Evolutionary conservation across 2,797 vertebrate genomes (phyloP), one percentile per base, ranked within the genome.

Genomic region (Sibirionetta formosa): DNA sequence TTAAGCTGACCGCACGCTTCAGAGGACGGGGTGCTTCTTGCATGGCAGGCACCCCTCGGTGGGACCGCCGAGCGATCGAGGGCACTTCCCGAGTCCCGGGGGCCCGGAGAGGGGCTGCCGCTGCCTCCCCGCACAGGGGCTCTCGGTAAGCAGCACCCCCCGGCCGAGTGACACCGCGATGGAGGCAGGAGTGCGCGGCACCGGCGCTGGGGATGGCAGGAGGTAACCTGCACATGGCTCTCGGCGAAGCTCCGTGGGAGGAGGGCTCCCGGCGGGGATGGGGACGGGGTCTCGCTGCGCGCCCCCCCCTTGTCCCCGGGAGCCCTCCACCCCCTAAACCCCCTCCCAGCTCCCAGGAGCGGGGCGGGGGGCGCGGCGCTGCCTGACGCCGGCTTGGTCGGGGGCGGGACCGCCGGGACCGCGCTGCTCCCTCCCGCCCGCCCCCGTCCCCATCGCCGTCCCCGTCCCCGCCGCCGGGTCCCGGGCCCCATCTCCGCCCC

Each of bases 111-210:
- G 23, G 50, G 50, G 8, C 38, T 63, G 91, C 82, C 82, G 72
- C 56, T 64, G 57, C 7, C 72, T 90, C 91, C 72, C 58, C 91
- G 79, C 90, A 93, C 90, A 82, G 31, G 92, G 75, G 86, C 51
- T 51, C 18, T 91, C 81, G 85, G 93, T 91, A 94, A 78, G 91
- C 88, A 94, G 87, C 89, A 92, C 81, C 91, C 80, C 88, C 89
- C 93, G 93, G 89, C 93, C 91, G 88, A 83, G 92, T 96, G 95
- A 94, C 92, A 95, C 92, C 94, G 80, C 14, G 16, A 46, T 54
- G 93, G 86, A 93, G 96, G 75, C 92, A 77, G 89, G 92, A 89
- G 88, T 69, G 92, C 46, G 94, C 84, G 64, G 84, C 91, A 61
- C 64, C 94, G 60, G 33, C 1, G 87, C 42, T 86, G 77, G 26